Conservation (phyloP, 2,888 invertebrate species). For the Scaptomyza parva region DNA sequence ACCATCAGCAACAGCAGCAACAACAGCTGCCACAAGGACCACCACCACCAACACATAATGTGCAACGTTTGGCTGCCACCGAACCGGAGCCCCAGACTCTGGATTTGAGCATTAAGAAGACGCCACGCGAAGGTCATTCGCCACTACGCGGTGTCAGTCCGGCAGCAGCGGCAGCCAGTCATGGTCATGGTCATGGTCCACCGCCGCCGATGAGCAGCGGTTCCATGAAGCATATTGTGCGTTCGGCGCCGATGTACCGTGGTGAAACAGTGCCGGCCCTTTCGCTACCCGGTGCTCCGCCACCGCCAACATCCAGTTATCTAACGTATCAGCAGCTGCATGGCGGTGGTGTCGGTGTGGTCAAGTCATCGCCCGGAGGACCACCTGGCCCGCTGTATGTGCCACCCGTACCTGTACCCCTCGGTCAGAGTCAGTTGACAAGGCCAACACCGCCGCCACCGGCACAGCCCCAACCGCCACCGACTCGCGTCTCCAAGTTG, state of each 20-base stretch:
- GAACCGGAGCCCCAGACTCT: slow-evolving; percentile 89
- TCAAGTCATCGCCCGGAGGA: slow-evolving; percentile 55
- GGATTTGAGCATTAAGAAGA: slow-evolving; percentile 91
- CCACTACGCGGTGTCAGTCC: slow-evolving; percentile 71
- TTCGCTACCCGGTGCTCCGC: slow-evolving; percentile 62
- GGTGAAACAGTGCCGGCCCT: slow-evolving; percentile 63
- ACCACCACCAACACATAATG: slow-evolving; percentile 45
- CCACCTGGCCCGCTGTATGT: slow-evolving; percentile 84
- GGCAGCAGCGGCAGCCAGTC: slow-evolving; percentile 42
- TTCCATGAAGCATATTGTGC: slow-evolving; percentile 77
- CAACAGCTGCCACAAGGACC: slow-evolving; percentile 32
- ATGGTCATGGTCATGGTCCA: slow-evolving; percentile 44
- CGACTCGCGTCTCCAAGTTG: slow-evolving; percentile 84
- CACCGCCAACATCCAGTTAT: slow-evolving; percentile 83
- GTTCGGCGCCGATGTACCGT: slow-evolving; percentile 77
- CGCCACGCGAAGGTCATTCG: slow-evolving; percentile 85
- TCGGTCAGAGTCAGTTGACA: slow-evolving; percentile 78
- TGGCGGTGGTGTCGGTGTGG: slow-evolving; percentile 64
- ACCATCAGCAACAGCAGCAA: slow-evolving; percentile 12
- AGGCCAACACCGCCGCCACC: slow-evolving; percentile 78
- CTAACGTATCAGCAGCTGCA: slow-evolving; percentile 83
- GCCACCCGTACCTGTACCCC: slow-evolving; percentile 84
- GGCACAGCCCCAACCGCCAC: slow-evolving; percentile 52
- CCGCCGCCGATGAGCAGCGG: slow-evolving; percentile 56
- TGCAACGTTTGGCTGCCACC: slow-evolving; percentile 83